phyloP scores from a whole-genome alignment of 2,797 vertebrate genomes.

The Lacerta viridis region DNA sequence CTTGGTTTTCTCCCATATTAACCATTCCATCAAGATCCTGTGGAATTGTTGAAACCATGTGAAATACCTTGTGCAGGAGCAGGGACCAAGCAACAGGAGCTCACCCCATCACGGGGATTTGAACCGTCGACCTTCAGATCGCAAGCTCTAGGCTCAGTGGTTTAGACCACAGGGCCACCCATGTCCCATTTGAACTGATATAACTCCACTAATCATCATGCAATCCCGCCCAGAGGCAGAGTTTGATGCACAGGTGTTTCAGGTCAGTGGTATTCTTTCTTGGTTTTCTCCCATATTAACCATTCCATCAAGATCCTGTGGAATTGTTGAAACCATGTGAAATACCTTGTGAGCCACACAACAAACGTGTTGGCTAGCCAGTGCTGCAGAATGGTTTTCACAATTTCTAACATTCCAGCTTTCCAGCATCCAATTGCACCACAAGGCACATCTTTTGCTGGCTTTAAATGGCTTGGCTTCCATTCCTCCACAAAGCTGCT shows the following conservation, averaged over 20 bases:
- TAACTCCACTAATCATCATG: slow-evolving; percentile 27
- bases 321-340: background rate
- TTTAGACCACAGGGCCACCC: no score
- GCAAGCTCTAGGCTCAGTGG: no score
- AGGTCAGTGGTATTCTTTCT: slow-evolving; percentile 13
- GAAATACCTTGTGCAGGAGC: background rate
- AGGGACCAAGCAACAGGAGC: no score
- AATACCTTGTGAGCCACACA: background rate
- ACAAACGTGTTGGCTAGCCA: slow-evolving; percentile 9
- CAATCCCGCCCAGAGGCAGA: background rate
- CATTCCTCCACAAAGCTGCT: background rate
- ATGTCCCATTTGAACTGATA: background rate
- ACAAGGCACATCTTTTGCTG: background rate
- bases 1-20: slow-evolving; percentile 1
- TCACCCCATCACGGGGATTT: no score
- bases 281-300: slow-evolving; percentile 9
- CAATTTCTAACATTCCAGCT: slow-evolving; percentile 11
- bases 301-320: background rate
- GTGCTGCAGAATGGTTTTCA: slow-evolving; percentile 6
- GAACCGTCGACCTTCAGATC: no score
- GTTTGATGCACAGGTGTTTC: background rate
- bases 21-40: background rate
- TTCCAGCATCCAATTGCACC: background rate
- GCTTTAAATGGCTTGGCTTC: background rate
- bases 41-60: slow-evolving; percentile 2